Evolutionary conservation across 1,140 invertebrate genomes (phyloP).

Genomic region (Euura saliciscinereae): DNA sequence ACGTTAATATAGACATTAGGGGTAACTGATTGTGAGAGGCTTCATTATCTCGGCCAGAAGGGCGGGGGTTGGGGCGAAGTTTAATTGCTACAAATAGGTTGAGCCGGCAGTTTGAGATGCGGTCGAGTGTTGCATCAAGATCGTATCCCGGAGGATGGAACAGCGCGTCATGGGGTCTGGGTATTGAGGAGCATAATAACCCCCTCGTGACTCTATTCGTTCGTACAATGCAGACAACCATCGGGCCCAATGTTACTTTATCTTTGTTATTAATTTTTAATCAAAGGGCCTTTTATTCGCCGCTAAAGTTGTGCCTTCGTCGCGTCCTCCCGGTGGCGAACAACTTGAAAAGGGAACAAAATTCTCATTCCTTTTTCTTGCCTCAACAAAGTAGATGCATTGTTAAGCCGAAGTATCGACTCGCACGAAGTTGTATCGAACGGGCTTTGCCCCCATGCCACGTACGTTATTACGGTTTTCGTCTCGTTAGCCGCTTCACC

Average conservation of each 20-base stretch:
- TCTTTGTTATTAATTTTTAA: conserved; percentile 15
- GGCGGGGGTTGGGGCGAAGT: not conserved
- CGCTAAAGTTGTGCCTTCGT: not conserved
- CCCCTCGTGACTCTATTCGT: not conserved
- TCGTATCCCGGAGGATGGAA: not conserved
- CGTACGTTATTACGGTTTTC: not conserved
- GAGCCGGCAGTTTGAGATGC: not conserved
- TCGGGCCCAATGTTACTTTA: conserved; percentile 8
- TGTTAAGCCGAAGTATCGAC: not conserved
- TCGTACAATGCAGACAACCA: not conserved
- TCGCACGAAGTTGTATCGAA: not conserved
- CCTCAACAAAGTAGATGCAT: not conserved
- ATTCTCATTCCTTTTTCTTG: not conserved
- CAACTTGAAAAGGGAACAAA: not conserved
- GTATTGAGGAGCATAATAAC: not conserved
- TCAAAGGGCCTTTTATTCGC: not conserved
- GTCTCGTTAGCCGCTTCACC: not conserved
- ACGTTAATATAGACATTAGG: not conserved
- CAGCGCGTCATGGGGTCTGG: not conserved
- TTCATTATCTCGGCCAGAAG: not conserved
- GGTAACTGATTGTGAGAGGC: not conserved
- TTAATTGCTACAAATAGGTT: conserved; percentile 12
- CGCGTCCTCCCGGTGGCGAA: not conserved
- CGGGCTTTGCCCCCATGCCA: too few relatives aligned
- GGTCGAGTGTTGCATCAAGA: not conserved